These are phyloP conservation scores for Telmatochromis sp. DNA, from an alignment of 2,113 vertebrate genomes.

Conservation along the genomic window DNA sequence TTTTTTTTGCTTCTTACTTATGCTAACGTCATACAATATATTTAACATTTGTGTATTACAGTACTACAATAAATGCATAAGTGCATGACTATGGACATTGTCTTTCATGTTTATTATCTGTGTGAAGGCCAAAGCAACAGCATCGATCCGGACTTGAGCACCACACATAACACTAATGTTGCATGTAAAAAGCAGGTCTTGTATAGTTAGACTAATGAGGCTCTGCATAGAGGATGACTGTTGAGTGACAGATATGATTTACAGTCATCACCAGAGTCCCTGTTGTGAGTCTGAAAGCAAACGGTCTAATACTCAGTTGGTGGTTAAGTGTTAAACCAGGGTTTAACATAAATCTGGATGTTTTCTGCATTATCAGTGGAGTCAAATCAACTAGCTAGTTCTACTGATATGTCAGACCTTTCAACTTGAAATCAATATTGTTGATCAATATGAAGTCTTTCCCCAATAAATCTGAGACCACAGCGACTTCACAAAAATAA, in stretches of 20 bases:
- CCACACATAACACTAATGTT: conserved; percentile 5
- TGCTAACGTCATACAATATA: neutral
- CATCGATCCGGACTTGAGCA: neutral
- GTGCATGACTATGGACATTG: neutral
- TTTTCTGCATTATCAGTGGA: neutral
- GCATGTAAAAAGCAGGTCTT: conserved; percentile 15
- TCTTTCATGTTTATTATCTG: neutral
- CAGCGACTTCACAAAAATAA: neutral
- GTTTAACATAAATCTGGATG: neutral
- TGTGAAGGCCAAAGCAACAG: neutral
- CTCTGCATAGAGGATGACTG: conserved; percentile 18
- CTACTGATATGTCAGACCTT: neutral
- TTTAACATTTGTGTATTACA: neutral
- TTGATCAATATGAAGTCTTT: neutral
- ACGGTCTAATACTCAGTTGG: neutral
- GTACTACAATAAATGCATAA: neutral
- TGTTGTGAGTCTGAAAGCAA: neutral
- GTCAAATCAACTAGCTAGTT: neutral
- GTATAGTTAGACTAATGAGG: conserved; percentile 62
- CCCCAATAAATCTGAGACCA: neutral
- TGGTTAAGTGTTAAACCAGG: neutral
- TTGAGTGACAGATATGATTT: conserved; percentile 55
- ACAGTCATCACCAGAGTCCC: neutral
- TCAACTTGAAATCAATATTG: neutral
- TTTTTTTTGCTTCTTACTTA: neutral